Percentiles rank a stretch among this genome's conserved stretches.
phyloP scores from a whole-genome alignment of 2,113 vertebrate genomes.

The Caretta caretta region DNA sequence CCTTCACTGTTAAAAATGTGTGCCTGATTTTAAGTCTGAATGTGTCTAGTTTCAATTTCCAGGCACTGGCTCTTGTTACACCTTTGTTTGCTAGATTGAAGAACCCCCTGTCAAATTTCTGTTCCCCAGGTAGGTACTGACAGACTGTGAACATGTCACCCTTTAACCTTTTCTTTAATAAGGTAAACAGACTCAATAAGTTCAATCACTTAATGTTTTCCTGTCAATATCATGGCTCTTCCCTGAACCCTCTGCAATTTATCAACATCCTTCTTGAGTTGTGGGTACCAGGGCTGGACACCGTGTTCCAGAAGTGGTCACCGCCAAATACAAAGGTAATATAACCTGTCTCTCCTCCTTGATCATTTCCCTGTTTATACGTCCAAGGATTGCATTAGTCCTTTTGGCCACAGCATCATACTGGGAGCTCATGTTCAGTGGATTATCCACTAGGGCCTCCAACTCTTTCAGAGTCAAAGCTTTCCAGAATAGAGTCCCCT shows the following conservation, averaged over 20 bases:
- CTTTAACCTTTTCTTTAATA: neutral
- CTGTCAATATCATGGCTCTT: neutral
- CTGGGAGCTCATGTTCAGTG: neutral
- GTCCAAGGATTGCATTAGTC: neutral
- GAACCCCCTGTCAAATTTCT: neutral
- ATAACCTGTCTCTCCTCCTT: neutral
- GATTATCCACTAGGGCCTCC: neutral
- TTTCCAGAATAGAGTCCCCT: too few relatives aligned
- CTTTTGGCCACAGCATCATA: neutral
- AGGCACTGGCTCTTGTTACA: conserved; percentile 42
- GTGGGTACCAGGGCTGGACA: neutral
- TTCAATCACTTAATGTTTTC: neutral
- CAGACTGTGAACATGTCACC: conserved; percentile 15
- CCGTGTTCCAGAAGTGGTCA: neutral
- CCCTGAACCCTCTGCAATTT: neutral
- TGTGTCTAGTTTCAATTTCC: conserved; percentile 31
- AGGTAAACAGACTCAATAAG: neutral
- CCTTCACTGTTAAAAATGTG: conserved; percentile 32
- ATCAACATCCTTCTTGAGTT: neutral
- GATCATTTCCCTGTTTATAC: neutral
- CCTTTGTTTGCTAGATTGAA: conserved; percentile 38
- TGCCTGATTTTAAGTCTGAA: neutral
- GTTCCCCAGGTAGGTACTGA: conserved; percentile 5
- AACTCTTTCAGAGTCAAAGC: neutral
- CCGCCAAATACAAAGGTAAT: neutral